These are phyloP conservation scores for Patella ulyssiponensis DNA, from an alignment of 2,888 invertebrate genomes.

Conservation along the genomic window DNA sequence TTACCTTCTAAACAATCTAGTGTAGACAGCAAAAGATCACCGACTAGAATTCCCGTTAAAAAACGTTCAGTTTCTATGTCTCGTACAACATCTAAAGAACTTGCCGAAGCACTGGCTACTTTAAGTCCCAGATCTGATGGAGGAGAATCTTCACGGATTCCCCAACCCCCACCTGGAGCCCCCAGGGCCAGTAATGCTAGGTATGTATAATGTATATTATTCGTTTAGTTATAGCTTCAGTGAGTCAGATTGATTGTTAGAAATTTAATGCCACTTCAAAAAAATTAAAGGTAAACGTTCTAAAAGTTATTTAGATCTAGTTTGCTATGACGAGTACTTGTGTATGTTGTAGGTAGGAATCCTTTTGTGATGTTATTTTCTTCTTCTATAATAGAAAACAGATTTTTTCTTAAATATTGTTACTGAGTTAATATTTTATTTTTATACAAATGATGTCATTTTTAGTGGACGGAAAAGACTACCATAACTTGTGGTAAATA, in stretches of 20 bases:
- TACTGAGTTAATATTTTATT: too few relatives aligned
- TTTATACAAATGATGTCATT: not conserved
- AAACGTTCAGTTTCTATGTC: constrained; percentile 56
- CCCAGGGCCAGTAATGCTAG: constrained; percentile 22
- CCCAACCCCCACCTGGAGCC: constrained; percentile 40
- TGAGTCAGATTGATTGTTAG: too few relatives aligned
- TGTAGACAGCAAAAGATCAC: constrained; percentile 16
- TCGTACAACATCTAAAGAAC: constrained; percentile 40
- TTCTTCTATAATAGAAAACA: too few relatives aligned
- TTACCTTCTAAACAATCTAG: constrained; percentile 11
- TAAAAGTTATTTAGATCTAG: too few relatives aligned
- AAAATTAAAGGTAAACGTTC: too few relatives aligned
- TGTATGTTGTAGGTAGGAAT: too few relatives aligned
- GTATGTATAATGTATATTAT: not conserved
- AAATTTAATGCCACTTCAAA: too few relatives aligned
- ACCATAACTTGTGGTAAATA: not conserved
- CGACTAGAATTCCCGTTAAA: constrained; percentile 27
- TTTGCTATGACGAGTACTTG: too few relatives aligned
- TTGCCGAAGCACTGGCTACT: constrained; percentile 39
- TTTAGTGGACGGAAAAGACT: not conserved
- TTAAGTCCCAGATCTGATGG: constrained; percentile 35
- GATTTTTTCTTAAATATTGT: too few relatives aligned
- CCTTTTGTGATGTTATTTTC: too few relatives aligned
- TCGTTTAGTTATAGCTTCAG: too few relatives aligned
- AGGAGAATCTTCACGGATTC: constrained; percentile 16